A percentile compares a stretch with the other conserved stretches of the same genome.
These are phyloP conservation scores for Cirrhinus molitorella DNA, from an alignment of 2,797 vertebrate genomes.

Conservation along the genomic window DNA sequence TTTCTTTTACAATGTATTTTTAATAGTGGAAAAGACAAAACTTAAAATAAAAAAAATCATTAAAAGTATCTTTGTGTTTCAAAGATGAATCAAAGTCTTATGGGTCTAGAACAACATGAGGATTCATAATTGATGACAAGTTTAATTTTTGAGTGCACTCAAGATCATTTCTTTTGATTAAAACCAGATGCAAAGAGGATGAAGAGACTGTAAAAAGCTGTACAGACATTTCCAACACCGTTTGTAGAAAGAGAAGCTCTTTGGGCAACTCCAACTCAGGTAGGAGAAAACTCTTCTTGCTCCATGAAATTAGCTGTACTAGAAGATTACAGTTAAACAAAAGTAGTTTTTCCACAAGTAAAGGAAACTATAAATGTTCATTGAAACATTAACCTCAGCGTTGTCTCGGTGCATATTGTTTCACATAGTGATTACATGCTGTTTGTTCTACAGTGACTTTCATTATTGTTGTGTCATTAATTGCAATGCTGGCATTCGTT, in stretches of 20 bases:
- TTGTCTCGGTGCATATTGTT: neutral
- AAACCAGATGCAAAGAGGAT: conserved; percentile 70
- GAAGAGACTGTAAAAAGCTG: conserved; percentile 72
- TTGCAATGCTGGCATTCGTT: neutral
- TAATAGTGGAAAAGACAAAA: neutral
- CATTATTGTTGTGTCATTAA: neutral
- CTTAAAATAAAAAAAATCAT: neutral
- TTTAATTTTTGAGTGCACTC: neutral
- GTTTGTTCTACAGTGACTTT: conserved; percentile 23
- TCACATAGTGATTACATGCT: neutral
- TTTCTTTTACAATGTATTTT: neutral
- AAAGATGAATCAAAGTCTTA: neutral
- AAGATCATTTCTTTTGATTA: neutral
- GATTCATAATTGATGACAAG: neutral
- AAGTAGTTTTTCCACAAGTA: neutral
- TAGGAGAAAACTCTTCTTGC: conserved; percentile 43
- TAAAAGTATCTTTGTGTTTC: neutral
- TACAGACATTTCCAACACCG: conserved; percentile 69
- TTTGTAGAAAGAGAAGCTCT: conserved; percentile 67
- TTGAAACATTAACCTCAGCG: neutral
- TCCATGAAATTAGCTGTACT: neutral
- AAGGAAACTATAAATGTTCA: neutral
- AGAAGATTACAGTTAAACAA: neutral
- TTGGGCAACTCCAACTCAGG: conserved; percentile 42
- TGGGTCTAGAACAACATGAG: neutral